Conservation (phyloP, 2,888 invertebrate species). For the Elmis aenea region DNA sequence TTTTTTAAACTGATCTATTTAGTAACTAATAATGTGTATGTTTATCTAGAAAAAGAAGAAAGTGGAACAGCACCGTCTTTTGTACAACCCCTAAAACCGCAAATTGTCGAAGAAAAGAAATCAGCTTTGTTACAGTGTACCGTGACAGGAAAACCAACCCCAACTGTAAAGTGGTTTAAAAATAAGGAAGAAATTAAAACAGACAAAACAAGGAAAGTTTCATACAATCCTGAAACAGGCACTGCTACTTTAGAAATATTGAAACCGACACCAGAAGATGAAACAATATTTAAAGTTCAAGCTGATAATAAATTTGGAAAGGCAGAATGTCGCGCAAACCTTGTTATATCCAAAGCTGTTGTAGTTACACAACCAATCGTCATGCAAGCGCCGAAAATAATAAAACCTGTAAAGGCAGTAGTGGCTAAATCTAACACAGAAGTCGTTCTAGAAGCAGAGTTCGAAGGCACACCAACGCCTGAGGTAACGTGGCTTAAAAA, state of each 20-base stretch:
- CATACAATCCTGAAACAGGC: constrained; percentile 59
- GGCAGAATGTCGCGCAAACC: constrained; percentile 68
- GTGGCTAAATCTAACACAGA: constrained; percentile 65
- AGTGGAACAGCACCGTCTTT: constrained; percentile 64
- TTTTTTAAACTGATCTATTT: too few species aligned
- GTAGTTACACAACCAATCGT: constrained; percentile 50
- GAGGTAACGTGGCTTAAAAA: constrained; percentile 82
- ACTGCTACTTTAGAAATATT: constrained; percentile 59
- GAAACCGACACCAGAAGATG: constrained; percentile 61
- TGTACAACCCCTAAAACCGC: constrained; percentile 60
- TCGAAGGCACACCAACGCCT: constrained; percentile 66
- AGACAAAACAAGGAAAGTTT: constrained; percentile 52
- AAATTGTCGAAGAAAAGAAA: constrained; percentile 57
- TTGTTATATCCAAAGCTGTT: constrained; percentile 54
- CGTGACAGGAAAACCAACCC: constrained; percentile 64
- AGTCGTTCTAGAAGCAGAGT: constrained; percentile 65
- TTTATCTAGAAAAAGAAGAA: constrained; percentile 60
- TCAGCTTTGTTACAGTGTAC: constrained; percentile 61
- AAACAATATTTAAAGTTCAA: constrained; percentile 63
- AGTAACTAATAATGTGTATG: too few species aligned
- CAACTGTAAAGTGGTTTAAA: constrained; percentile 66
- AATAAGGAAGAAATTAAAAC: constrained; percentile 59
- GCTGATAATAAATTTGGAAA: constrained; percentile 70
- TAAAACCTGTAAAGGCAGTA: constrained; percentile 71
- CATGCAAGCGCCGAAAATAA: constrained; percentile 67